These are phyloP conservation scores for Pseudopodoces humilis DNA, from an alignment of 2,113 vertebrate species.

Conservation along the genomic window DNA sequence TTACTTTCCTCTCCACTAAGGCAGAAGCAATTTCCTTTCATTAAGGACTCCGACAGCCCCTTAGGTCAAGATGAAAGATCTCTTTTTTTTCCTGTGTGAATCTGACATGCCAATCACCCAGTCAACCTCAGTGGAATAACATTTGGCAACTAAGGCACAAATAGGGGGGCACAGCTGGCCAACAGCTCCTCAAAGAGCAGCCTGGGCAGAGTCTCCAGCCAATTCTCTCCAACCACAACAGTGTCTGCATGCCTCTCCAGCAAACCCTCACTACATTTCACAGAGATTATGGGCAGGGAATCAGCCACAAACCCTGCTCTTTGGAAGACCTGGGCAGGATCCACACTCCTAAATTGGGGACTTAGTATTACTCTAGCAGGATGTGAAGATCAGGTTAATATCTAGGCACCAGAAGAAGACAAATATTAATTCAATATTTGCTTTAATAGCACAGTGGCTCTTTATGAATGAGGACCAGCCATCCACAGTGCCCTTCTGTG, in stretches of 20 bases:
- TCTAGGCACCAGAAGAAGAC: neutral
- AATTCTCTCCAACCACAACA: neutral
- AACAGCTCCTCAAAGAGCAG: neutral
- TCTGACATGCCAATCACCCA: neutral
- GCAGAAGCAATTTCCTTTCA: constrained; percentile 49
- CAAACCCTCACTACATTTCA: neutral
- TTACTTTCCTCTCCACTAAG: constrained; percentile 17
- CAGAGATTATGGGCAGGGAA: neutral
- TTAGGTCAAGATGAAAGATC: constrained; percentile 26
- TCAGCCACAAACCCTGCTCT: neutral
- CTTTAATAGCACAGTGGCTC: neutral
- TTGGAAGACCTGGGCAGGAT: constrained; percentile 12
- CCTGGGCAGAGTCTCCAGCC: neutral
- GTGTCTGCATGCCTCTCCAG: neutral
- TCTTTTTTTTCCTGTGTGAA: neutral
- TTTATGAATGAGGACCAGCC: neutral
- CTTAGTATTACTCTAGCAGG: neutral
- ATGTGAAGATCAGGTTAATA: neutral
- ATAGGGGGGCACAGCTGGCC: neutral
- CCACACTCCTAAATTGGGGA: neutral
- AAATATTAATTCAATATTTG: neutral
- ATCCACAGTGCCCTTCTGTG: neutral
- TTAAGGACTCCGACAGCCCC: constrained; percentile 12
- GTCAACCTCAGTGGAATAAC: neutral
- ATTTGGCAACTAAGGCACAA: neutral